A percentile compares a stretch with the other conserved stretches of the same genome.
Evolutionary conservation across 2,888 invertebrate species (phyloP).

Genomic region (Apotomis betuletana): DNA sequence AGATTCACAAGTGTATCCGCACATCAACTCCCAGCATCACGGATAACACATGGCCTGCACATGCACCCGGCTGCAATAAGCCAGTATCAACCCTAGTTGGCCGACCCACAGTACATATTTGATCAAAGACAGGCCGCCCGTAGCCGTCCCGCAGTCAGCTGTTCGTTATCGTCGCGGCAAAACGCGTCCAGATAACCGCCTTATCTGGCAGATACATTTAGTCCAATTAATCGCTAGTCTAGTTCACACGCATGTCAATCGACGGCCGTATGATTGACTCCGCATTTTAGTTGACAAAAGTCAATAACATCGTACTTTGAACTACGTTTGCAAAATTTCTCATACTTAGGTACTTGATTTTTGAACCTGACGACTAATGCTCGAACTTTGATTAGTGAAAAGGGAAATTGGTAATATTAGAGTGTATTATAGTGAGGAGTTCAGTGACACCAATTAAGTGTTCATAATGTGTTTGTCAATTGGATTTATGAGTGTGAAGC

Average conservation of each 20-base stretch:
- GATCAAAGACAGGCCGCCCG: background rate
- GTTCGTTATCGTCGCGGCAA: constrained; percentile 48
- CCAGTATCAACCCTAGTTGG: constrained; percentile 1
- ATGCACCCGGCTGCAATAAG: background rate
- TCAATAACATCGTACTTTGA: too few relatives aligned
- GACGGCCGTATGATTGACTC: background rate
- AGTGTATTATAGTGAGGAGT: background rate
- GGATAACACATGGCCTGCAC: constrained; percentile 18
- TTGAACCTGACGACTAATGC: too few relatives aligned
- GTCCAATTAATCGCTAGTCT: constrained; percentile 19
- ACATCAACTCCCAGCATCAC: background rate
- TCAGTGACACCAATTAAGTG: constrained; percentile 5
- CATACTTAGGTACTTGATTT: too few relatives aligned
- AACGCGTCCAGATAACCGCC: constrained; percentile 43
- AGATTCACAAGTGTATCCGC: background rate
- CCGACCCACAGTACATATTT: constrained; percentile 10
- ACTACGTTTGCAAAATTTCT: too few relatives aligned
- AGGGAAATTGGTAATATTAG: too few relatives aligned
- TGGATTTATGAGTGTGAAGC: background rate
- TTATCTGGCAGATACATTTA: constrained; percentile 28
- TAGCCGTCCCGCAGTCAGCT: constrained; percentile 49
- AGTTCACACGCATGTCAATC: background rate
- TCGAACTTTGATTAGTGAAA: too few relatives aligned
- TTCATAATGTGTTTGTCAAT: background rate
- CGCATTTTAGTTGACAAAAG: too few relatives aligned